A percentile compares a stretch with the other conserved stretches of the same genome.
These are phyloP conservation scores for Eciton burchellii DNA, from an alignment of 1,140 invertebrate species.

Conservation along the genomic window DNA sequence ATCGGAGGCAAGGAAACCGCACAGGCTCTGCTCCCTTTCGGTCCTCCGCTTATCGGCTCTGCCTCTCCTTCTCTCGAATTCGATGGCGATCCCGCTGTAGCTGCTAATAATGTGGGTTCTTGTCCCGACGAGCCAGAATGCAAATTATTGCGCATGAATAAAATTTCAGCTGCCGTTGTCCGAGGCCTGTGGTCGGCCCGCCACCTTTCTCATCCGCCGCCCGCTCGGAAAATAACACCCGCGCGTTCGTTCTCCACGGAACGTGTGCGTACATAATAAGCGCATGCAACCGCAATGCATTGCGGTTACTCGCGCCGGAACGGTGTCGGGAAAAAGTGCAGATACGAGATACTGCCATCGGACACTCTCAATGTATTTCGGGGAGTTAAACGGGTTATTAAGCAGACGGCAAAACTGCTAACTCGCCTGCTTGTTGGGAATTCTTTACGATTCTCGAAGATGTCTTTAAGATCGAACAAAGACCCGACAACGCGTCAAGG, in stretches of 20 bases:
- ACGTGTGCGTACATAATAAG: slow-evolving; percentile 16
- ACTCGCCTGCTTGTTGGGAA: neutral
- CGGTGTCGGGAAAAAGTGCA: slow-evolving; percentile 5
- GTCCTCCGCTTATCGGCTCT: slow-evolving; percentile 52
- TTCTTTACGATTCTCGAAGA: neutral
- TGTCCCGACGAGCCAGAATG: slow-evolving; percentile 79
- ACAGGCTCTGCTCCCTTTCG: slow-evolving; percentile 41
- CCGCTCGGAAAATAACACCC: slow-evolving; percentile 57
- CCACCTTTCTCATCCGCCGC: slow-evolving; percentile 3
- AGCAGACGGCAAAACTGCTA: neutral
- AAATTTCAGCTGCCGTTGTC: slow-evolving; percentile 77
- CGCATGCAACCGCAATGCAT: slow-evolving; percentile 9
- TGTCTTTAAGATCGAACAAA: no score
- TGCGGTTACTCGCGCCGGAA: slow-evolving; percentile 32
- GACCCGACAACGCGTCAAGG: no score
- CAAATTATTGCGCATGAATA: slow-evolving; percentile 82
- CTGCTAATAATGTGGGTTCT: slow-evolving; percentile 81
- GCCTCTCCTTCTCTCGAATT: slow-evolving; percentile 60
- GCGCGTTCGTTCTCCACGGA: slow-evolving; percentile 28
- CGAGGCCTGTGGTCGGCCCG: slow-evolving; percentile 42
- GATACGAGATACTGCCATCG: neutral
- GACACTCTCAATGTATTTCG: slow-evolving; percentile 10
- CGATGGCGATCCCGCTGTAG: slow-evolving; percentile 75
- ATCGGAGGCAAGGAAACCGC: slow-evolving; percentile 77
- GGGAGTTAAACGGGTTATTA: neutral